Conservation (phyloP, 2,888 invertebrate genomes). For the Callosobruchus maculatus region DNA sequence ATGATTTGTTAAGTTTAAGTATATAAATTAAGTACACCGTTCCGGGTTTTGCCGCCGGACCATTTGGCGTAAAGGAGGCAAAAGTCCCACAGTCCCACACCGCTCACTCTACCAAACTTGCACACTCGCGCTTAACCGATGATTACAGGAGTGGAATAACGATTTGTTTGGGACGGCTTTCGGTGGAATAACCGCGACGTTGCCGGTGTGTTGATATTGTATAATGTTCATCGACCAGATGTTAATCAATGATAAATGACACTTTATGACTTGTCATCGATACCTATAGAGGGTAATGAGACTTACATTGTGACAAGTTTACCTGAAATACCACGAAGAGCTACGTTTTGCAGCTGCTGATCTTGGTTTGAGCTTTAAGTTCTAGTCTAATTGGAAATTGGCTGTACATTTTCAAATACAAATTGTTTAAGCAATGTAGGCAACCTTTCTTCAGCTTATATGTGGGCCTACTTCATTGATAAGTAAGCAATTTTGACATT, state of each 20-base stretch:
- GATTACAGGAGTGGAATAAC: not conserved
- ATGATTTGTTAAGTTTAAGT: constrained; percentile 14
- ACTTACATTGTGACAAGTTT: too few species aligned
- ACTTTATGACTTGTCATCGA: not conserved
- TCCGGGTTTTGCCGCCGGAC: not conserved
- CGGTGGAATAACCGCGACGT: not conserved
- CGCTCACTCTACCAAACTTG: not conserved
- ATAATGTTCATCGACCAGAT: not conserved
- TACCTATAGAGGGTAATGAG: too few species aligned
- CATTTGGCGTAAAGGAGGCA: not conserved
- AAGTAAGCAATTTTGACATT: too few species aligned
- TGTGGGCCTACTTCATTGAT: too few species aligned
- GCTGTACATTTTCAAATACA: too few species aligned
- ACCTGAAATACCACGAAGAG: too few species aligned
- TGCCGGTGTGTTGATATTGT: not conserved
- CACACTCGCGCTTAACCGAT: not conserved
- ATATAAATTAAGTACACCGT: constrained; percentile 20
- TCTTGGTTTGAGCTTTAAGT: too few species aligned
- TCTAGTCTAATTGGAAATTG: too few species aligned
- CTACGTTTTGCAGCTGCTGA: too few species aligned
- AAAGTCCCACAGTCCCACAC: not conserved
- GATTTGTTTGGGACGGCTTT: not conserved
- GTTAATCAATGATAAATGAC: not conserved
- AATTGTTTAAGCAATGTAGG: too few species aligned
- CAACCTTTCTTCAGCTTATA: too few species aligned